Evolutionary conservation across 2,797 vertebrate genomes (phyloP).

Genomic region (Odontamblyopus rebecca): DNA sequence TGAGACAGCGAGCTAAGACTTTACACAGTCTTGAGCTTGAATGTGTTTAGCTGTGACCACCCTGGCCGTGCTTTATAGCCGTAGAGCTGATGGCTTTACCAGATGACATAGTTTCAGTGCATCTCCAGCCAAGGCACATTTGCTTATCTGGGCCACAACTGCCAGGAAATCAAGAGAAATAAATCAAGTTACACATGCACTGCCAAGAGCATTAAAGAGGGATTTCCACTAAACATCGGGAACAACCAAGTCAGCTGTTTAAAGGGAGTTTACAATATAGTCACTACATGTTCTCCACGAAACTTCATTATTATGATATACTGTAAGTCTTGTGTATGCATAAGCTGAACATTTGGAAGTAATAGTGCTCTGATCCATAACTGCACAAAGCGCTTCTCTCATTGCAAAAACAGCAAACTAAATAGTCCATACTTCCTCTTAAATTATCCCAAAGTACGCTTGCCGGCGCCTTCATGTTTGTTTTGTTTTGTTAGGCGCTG

Average conservation of each 20-base stretch:
- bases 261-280: not conserved
- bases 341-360: not conserved
- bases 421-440: no score
- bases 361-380: no score
- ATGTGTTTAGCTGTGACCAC: not conserved
- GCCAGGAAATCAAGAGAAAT: constrained; percentile 13
- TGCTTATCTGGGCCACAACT: constrained; percentile 33
- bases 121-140: constrained; percentile 12
- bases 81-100: not conserved
- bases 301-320: not conserved
- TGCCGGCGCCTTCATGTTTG: no score
- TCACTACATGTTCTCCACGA: not conserved
- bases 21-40: not conserved
- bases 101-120: not conserved
- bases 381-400: no score
- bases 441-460: no score
- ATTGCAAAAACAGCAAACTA: no score
- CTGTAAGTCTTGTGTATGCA: not conserved
- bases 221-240: not conserved
- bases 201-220: not conserved
- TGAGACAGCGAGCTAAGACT: not conserved
- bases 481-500: no score
- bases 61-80: not conserved
- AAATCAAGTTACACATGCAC: constrained; percentile 6
- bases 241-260: not conserved